phyloP scores from a whole-genome alignment of 2,888 invertebrate genomes.

The Habroteleia sp. region DNA sequence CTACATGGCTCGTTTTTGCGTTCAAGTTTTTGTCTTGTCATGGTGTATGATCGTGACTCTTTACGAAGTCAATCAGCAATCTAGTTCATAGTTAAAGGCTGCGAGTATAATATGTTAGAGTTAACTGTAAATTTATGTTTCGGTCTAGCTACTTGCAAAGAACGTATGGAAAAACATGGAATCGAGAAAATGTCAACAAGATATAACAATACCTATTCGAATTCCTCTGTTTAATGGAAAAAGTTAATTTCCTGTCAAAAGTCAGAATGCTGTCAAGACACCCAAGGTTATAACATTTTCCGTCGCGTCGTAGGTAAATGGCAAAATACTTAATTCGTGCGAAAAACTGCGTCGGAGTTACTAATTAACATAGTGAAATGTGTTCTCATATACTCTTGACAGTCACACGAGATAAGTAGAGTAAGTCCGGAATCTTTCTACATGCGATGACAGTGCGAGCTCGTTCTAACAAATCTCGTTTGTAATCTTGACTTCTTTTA shows the following conservation, averaged over 20 bases:
- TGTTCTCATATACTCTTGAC: constrained; percentile 28
- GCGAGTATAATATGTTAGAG: constrained; percentile 31
- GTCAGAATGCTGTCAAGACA: neutral
- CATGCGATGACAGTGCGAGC: constrained; percentile 16
- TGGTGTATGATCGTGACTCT: constrained; percentile 25
- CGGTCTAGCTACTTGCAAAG: constrained; percentile 38
- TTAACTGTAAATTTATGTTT: constrained; percentile 47
- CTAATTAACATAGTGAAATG: constrained; percentile 54
- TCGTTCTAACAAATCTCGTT: constrained; percentile 30
- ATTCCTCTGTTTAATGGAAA: neutral
- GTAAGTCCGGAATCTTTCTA: constrained; percentile 42
- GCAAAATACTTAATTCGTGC: constrained; percentile 21
- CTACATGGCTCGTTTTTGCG: constrained; percentile 4
- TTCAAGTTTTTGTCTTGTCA: constrained; percentile 12
- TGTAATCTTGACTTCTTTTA: constrained; percentile 27
- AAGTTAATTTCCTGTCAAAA: neutral
- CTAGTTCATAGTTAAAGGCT: constrained; percentile 40
- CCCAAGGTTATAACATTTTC: no score
- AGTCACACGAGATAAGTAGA: constrained; percentile 49
- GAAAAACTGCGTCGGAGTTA: constrained; percentile 3
- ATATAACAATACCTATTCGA: no score
- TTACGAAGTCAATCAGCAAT: constrained; percentile 39
- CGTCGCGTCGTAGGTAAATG: neutral
- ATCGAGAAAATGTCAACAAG: no score
- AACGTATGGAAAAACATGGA: neutral